Evolutionary conservation across 2,797 vertebrate species (phyloP).

Genomic region (Amblyopsis hoosieri): DNA sequence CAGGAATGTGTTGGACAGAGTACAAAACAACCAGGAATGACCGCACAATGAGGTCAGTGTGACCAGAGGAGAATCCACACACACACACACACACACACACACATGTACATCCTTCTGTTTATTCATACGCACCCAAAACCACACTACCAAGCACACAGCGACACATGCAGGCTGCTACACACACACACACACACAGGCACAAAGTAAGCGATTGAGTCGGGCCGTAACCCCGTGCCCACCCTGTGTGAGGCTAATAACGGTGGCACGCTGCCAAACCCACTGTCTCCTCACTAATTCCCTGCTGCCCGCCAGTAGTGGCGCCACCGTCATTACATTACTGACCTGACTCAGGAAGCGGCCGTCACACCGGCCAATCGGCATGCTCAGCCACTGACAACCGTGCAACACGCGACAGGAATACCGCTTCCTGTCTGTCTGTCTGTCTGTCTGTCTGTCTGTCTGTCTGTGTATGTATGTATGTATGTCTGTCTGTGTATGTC

Average conservation of each 20-base stretch:
- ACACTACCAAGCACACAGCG: slow-evolving; percentile 14
- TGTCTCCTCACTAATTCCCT: slow-evolving; percentile 82
- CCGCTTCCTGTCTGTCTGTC: slow-evolving; percentile 20
- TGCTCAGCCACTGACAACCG: slow-evolving; percentile 35
- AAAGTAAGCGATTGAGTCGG: slow-evolving; percentile 64
- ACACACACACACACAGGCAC: slow-evolving; percentile 34
- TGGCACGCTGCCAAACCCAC: slow-evolving; percentile 84
- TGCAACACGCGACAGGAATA: slow-evolving; percentile 40
- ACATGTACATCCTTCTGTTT: slow-evolving; percentile 4
- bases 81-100: slow-evolving; percentile 17
- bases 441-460: no score
- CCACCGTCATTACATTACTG: slow-evolving; percentile 65
- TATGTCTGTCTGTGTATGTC: no score
- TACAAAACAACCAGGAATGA: slow-evolving; percentile 71
- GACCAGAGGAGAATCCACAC: slow-evolving; percentile 64
- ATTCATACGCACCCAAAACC: not conserved
- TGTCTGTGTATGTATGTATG: no score
- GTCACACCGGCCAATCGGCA: slow-evolving; percentile 31
- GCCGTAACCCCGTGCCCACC: slow-evolving; percentile 68
- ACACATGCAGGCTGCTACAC: slow-evolving; percentile 31
- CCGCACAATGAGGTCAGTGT: slow-evolving; percentile 75
- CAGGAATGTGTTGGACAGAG: slow-evolving; percentile 71
- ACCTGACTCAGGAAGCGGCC: slow-evolving; percentile 62
- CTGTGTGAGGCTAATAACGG: slow-evolving; percentile 75
- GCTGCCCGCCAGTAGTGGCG: slow-evolving; percentile 72